These are phyloP conservation scores for Heliconius sara DNA, from an alignment of 2,888 invertebrate genomes.

Conservation along the genomic window DNA sequence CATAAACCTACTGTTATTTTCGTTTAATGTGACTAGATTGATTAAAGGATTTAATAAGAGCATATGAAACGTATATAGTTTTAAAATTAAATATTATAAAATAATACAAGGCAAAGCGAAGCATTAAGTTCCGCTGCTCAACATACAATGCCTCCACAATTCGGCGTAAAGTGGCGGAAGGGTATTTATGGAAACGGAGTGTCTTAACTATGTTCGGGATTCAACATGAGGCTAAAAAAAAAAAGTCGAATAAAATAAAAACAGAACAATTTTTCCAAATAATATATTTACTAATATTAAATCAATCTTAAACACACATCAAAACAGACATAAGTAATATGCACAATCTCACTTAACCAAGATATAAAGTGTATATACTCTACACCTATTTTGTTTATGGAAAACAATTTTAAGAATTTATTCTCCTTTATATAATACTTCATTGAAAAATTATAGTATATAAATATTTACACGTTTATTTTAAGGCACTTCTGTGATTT, in stretches of 20 bases:
- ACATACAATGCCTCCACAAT: too few species aligned
- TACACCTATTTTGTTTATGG: slow-evolving; percentile 78
- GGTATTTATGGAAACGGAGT: too few species aligned
- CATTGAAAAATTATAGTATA: slow-evolving; percentile 65
- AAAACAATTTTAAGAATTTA: slow-evolving; percentile 78
- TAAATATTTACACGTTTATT: slow-evolving; percentile 79
- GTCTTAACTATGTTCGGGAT: too few species aligned
- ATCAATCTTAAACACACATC: slow-evolving; percentile 83
- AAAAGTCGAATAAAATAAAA: slow-evolving; percentile 50
- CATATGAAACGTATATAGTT: too few species aligned
- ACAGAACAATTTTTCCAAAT: slow-evolving; percentile 63
- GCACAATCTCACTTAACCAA: slow-evolving; percentile 83
- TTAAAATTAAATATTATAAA: too few species aligned
- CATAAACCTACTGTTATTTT: too few species aligned
- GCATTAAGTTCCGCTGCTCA: too few species aligned
- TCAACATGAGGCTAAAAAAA: too few species aligned
- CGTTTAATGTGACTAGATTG: too few species aligned
- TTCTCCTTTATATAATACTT: slow-evolving; percentile 78
- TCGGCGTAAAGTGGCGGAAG: too few species aligned
- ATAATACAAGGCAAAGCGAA: too few species aligned
- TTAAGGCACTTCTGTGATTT: slow-evolving; percentile 77
- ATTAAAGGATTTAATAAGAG: too few species aligned
- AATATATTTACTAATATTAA: slow-evolving; percentile 82
- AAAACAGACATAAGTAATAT: slow-evolving; percentile 82
- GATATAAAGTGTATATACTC: slow-evolving; percentile 69